Evolutionary conservation across 1,140 invertebrate genomes (phyloP).

Genomic region (Trachymyrmex septentrionalis): DNA sequence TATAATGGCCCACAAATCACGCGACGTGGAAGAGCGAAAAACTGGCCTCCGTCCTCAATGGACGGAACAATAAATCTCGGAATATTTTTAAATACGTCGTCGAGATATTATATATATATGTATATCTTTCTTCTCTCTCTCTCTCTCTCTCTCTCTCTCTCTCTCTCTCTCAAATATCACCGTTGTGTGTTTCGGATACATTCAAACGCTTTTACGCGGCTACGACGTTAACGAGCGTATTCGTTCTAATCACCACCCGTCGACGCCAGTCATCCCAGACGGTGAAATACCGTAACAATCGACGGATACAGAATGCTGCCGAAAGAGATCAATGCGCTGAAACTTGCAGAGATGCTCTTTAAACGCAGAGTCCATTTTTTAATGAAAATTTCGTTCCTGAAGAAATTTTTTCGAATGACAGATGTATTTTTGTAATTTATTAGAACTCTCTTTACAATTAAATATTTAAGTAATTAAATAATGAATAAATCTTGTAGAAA

Average conservation of each 20-base stretch:
- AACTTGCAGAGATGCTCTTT: slow-evolving; percentile 1
- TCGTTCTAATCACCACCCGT: slow-evolving; percentile 41
- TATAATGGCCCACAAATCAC: slow-evolving; percentile 74
- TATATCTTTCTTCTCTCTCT: not conserved
- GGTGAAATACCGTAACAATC: slow-evolving; percentile 42
- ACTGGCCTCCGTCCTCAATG: slow-evolving; percentile 14
- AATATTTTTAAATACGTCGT: slow-evolving; percentile 72
- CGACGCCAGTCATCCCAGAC: slow-evolving; percentile 24
- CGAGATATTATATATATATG: slow-evolving; percentile 39
- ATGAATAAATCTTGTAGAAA: not conserved
- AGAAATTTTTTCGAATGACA: not conserved
- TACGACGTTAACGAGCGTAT: slow-evolving; percentile 44
- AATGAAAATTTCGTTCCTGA: not conserved
- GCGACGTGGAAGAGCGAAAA: slow-evolving; percentile 63
- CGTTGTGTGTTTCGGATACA: slow-evolving; percentile 25
- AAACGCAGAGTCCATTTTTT: not conserved
- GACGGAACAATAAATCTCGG: slow-evolving; percentile 71
- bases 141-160: too few relatives aligned
- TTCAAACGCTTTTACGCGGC: slow-evolving; percentile 49
- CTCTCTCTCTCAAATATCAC: not conserved
- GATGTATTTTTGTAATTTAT: not conserved
- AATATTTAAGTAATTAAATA: slow-evolving; percentile 3
- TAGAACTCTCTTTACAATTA: not conserved
- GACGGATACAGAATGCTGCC: not conserved
- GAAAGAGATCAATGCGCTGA: slow-evolving; percentile 24